Percentiles rank a stretch among this genome's conserved stretches.
These are phyloP conservation scores for Nicator chloris DNA, from an alignment of 2,113 vertebrate species.

Conservation along the genomic window DNA sequence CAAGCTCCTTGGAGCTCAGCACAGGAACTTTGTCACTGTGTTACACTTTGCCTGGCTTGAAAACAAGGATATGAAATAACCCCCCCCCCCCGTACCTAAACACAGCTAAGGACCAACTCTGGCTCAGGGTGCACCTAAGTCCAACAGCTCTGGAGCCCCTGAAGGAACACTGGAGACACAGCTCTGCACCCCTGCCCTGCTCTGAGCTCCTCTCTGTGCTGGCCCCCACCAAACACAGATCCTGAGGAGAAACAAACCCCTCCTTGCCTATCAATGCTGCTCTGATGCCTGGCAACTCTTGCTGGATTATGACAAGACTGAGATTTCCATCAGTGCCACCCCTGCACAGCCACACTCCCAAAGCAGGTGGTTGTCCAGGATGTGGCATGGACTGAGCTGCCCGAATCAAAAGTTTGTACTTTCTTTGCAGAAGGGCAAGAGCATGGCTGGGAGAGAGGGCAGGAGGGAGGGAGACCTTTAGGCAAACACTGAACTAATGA, in stretches of 20 bases:
- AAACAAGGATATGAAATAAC: neutral
- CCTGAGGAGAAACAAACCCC: neutral
- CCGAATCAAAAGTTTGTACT: neutral
- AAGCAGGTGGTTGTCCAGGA: neutral
- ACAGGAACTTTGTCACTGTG: neutral
- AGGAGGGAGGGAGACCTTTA: neutral
- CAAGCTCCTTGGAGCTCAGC: neutral
- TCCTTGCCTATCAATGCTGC: neutral
- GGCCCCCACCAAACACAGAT: neutral
- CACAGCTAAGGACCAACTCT: neutral
- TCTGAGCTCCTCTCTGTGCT: neutral
- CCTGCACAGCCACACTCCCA: neutral
- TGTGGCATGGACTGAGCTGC: neutral
- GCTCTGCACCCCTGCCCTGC: neutral
- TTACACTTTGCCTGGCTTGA: neutral
- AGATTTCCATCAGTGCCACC: neutral
- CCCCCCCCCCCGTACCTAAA: fast-evolving
- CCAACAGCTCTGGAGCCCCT: neutral
- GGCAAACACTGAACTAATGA: neutral
- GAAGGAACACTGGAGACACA: neutral
- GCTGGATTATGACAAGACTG: neutral
- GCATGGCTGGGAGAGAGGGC: neutral
- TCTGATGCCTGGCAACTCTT: neutral
- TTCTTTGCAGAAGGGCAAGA: neutral
- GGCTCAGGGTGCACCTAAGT: neutral